Evolutionary conservation across 2,113 vertebrate species (phyloP).

Genomic region (Dinomys branickii): DNA sequence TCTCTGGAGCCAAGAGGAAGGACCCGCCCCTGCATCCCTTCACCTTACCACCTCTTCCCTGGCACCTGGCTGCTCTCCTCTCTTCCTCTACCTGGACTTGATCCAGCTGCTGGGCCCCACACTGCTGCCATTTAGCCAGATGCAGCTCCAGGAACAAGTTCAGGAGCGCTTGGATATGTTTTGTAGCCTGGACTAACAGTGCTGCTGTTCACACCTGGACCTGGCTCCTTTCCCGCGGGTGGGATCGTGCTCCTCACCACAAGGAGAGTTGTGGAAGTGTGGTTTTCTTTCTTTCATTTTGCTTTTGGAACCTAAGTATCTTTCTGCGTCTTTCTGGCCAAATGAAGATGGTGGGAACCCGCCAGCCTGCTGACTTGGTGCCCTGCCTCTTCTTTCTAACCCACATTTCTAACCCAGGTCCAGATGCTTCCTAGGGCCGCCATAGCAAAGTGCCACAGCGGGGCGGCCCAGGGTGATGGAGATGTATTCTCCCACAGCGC

Average conservation of each 20-base stretch:
- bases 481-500: not conserved
- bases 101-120: not conserved
- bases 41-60: not conserved
- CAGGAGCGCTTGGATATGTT: not conserved
- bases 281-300: not conserved
- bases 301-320: not conserved
- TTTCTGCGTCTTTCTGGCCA: not conserved
- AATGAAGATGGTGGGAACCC: fast-evolving
- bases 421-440: not conserved
- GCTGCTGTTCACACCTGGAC: not conserved
- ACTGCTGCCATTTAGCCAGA: not conserved
- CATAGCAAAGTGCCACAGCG: not conserved
- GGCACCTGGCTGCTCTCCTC: not conserved
- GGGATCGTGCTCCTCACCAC: not conserved
- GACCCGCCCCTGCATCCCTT: not conserved
- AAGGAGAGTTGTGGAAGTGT: not conserved
- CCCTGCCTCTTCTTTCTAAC: fast-evolving
- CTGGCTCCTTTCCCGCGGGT: not conserved
- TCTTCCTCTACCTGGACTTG: not conserved
- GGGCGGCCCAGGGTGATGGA: not conserved
- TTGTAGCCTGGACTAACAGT: not conserved
- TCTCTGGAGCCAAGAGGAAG: not conserved
- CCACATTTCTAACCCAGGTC: fast-evolving
- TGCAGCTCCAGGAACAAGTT: not conserved
- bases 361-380: fast-evolving